Conservation (phyloP, 92 coral and sea anemone genomes). For the Bergia puertoricense region DNA sequence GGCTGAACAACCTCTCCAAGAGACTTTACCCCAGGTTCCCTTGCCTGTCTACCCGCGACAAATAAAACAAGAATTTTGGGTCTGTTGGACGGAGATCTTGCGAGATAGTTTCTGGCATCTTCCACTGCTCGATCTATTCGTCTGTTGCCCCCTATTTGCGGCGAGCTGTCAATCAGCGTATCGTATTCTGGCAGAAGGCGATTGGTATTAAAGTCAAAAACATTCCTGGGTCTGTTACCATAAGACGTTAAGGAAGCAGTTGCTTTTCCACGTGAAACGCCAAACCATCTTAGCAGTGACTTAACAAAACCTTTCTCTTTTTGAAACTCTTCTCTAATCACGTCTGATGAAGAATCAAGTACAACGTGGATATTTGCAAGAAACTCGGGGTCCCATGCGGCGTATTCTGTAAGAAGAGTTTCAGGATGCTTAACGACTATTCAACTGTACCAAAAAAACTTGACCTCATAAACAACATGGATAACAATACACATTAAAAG, state of each 20-base stretch:
- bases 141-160: conserved; percentile 70
- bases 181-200: conserved; percentile 57
- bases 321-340: conserved; percentile 55
- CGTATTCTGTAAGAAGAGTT: conserved; percentile 4
- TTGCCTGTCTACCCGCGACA: conserved; percentile 59
- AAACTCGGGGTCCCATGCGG: conserved; percentile 34
- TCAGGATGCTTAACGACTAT: not conserved
- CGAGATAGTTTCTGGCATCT: conserved; percentile 63
- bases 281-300: conserved; percentile 60
- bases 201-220: conserved; percentile 60
- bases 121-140: conserved; percentile 76
- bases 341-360: conserved; percentile 83
- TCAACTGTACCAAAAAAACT: not conserved
- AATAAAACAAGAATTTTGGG: conserved; percentile 61
- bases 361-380: conserved; percentile 70
- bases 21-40: conserved; percentile 49
- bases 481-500: no score
- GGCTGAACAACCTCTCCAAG: conserved; percentile 46
- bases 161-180: conserved; percentile 52
- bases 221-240: conserved; percentile 57
- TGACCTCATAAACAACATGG: not conserved
- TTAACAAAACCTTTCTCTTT: conserved; percentile 78
- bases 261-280: conserved; percentile 63
- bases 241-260: conserved; percentile 75
- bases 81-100: conserved; percentile 49